phyloP scores from a whole-genome alignment of 2,113 vertebrate genomes.

The Gopherus evgoodei region DNA sequence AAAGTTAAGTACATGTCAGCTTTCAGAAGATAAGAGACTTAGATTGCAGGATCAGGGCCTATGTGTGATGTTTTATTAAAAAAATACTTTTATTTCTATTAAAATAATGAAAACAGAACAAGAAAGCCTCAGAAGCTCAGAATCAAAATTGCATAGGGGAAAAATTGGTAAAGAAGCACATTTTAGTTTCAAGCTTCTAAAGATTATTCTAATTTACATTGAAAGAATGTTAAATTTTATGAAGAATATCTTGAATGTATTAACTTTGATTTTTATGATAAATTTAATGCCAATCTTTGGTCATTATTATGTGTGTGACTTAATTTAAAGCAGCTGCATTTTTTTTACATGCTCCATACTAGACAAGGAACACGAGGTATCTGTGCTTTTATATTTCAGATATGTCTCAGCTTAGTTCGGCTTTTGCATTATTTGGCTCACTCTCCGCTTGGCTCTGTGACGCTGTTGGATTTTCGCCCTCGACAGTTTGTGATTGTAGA shows the following conservation, averaged over 20 bases:
- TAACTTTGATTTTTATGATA: not conserved
- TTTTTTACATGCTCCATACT: not conserved
- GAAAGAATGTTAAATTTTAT: conserved; percentile 27
- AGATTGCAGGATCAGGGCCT: not conserved
- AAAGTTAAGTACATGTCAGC: not conserved
- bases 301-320: not conserved
- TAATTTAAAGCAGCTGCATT: conserved; percentile 6
- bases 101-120: conserved; percentile 43
- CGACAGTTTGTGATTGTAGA: conserved; percentile 90
- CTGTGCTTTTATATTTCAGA: conserved; percentile 69
- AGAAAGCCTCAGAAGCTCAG: not conserved
- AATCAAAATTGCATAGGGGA: conserved; percentile 50
- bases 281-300: not conserved
- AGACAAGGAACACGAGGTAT: not conserved
- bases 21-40: not conserved
- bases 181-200: conserved; percentile 57
- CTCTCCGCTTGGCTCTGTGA: conserved; percentile 90
- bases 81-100: conserved; percentile 59
- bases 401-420: conserved; percentile 89
- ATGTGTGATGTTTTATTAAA: conserved; percentile 37
- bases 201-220: conserved; percentile 41
- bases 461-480: conserved; percentile 91
- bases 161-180: conserved; percentile 53
- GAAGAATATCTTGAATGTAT: conserved; percentile 45
- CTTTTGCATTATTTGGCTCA: conserved; percentile 90